Evolutionary conservation across 2,113 vertebrate species (phyloP), one percentile per base, ranked within the genome.

Genomic region (Cololabis saira): DNA sequence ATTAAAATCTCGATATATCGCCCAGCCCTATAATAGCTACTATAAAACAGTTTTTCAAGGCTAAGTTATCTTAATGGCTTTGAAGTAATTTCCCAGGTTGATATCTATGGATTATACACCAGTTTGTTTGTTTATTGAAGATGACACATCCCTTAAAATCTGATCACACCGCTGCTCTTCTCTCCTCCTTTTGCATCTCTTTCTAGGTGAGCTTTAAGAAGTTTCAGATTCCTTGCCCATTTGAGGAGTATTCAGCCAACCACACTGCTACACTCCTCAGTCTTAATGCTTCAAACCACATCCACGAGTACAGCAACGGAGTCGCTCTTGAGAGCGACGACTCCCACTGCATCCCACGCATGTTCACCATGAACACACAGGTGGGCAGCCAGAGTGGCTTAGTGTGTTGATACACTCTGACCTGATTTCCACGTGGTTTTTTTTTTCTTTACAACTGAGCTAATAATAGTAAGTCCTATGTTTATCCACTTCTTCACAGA

Each of bases 201-300:
- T n/a, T 47, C 16, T 77, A 99, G 98, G 97, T 99, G 37, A 99
- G 95, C 84, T 99, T 95, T 78, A 99, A 99, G 87, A 99, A 94
- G 89, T 99, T 99, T 63, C 95, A 97, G 68, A 94, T 99, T 59
- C 89, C 93, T 2, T 99, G 98, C 77, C 96, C 96, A 0, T 94
- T 99, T 33, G 87, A 83, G 0, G 92, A 92, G 67, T 91, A 50
- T 57, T 80, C 86, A 0, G 19, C 52, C 51, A 98, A 99, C 61
- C 4, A 47, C 65, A 96, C 95, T 0, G 41, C 67, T 7, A 56
- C 48, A 1, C 76, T 76, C 51, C 61, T 21, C 69, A 58, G 49
- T 43, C 12, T 73, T 30, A 91, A 87, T 12, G 4, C 64, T 17
- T 87, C 88, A 3, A 73, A 27, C 62, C 82, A 87, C 1, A 22